Evolutionary conservation across 2,113 vertebrate genomes (phyloP), one percentile per base, ranked within the genome.

Genomic region (Galemys pyrenaicus): DNA sequence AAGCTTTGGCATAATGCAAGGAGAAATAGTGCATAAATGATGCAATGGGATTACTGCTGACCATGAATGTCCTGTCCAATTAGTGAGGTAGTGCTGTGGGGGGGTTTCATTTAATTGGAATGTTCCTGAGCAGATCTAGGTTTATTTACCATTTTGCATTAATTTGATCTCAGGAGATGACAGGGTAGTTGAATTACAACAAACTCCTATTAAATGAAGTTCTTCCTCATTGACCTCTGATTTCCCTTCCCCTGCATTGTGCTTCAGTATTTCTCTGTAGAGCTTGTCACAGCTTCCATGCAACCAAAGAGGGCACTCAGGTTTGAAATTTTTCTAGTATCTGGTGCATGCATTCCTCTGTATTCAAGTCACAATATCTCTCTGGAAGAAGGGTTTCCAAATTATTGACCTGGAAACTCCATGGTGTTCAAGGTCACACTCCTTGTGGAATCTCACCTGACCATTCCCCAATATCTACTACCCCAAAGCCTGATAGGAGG

Each of bases 201-300:
- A 41, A 81, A 32, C 39, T 89, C 78, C 91, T 75, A 20, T 79
- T 39, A 85, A 62, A 84, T 64, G n/a, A 73, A 70, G 67, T 32
- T 67, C 65, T 95, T 93, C 54, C 89, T 81, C n/a, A 10, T 24
- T 51, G 84, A 92, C 86, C 67, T 97, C 82, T 96, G 83, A 44
- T 73, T 71, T 64, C 22, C 44, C 13, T 94, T 64, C 62, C 41
- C 10, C 15, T 67, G 39, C 16, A 12, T 11, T 32, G 16, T 56
- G 26, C 39, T 86, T 91, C 39, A 62, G 35, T 11, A 0, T 67
- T 92, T 93, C 39, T 79, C 71, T 20, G 56, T 8, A 49, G 30
- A 94, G 54, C 60, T 51, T n/a, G 3, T 26, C 4, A 2, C 4
- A 46, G 64, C 60, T 83, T 81, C 67, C 87, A 51, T 91, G 75